phyloP scores from a whole-genome alignment of 2,797 vertebrate genomes.

The Limosa lapponica region DNA sequence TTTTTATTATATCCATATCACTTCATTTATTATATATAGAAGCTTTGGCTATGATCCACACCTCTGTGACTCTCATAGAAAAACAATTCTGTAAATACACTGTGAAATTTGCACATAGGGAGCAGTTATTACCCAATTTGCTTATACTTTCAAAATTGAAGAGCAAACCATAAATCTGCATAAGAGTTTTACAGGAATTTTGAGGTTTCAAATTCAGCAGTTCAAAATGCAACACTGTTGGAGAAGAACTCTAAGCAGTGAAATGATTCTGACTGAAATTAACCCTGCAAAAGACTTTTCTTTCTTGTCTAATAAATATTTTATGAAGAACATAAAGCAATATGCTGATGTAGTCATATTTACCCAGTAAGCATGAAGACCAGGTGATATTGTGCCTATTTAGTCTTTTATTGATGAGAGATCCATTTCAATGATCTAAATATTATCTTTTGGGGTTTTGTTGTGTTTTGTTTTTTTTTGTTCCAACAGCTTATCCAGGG shows the following conservation, averaged over 20 bases:
- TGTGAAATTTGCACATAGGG: background rate
- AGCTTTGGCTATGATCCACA: background rate
- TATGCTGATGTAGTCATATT: constrained; percentile 79
- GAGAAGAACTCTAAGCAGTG: constrained; percentile 7
- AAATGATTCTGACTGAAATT: constrained; percentile 40
- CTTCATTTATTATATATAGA: background rate
- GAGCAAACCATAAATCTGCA: constrained; percentile 33
- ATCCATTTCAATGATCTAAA: constrained; percentile 49
- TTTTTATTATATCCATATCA: background rate
- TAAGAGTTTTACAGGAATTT: constrained; percentile 30
- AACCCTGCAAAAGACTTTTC: constrained; percentile 53
- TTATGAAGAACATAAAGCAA: constrained; percentile 69
- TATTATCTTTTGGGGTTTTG: constrained; percentile 5
- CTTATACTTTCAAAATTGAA: background rate
- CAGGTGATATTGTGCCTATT: constrained; percentile 59
- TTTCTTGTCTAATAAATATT: constrained; percentile 73
- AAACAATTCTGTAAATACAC: constrained; percentile 32
- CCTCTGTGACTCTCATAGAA: background rate
- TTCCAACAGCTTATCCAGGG: constrained; percentile 50
- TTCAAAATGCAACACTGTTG: background rate
- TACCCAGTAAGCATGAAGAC: constrained; percentile 80
- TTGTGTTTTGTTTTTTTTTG: constrained; percentile 18
- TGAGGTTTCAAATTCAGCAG: constrained; percentile 17
- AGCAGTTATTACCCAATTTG: constrained; percentile 17
- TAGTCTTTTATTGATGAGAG: constrained; percentile 23